Evolutionary conservation across 2,113 vertebrate genomes (phyloP), one percentile per base, ranked within the genome.

Genomic region (Anseranas semipalmata): DNA sequence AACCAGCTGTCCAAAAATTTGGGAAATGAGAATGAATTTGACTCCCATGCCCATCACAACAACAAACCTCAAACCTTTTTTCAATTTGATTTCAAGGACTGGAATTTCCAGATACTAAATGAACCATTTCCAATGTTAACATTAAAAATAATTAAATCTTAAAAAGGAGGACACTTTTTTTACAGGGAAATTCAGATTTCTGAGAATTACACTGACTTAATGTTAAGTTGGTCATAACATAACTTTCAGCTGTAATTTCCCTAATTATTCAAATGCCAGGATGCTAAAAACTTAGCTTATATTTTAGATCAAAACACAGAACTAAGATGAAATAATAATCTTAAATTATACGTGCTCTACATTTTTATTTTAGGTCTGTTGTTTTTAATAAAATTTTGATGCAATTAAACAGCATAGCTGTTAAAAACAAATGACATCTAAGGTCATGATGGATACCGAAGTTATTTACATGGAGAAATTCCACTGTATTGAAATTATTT

Each of bases 351-450:
- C 4, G 7, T 30, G 30, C 7, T 39, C 62, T 46, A 25, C 17
- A 22, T 53, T 83, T 87, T 89, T 27, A 86, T 58, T 87, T 85
- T 45, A 77, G 7, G 10, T 72, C 66, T 91, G 52, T n/a, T 84
- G 79, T 56, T 81, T 88, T 80, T 75, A n/a, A 91, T 70, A 75
- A 88, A 43, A 58, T 67, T 58, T 78, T 74, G 73, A 14, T 94
- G 90, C 75, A 81, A 95, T 92, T 94, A 71, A 96, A 79, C 66
- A 65, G 86, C 30, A 66, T 37, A 91, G 86, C 45, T 97, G 66
- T 90, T 96, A 70, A 74, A 97, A 97, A 92, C 73, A 30, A 86
- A 91, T 85, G 74, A 92, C 93, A 76, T 65, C 43, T 73, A 65
- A 93, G 59, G 45, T 81, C 87, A 77, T 6, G 74, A 65, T 7